These are phyloP conservation scores for Sesia apiformis DNA, from an alignment of 2,888 invertebrate species.

Conservation along the genomic window DNA sequence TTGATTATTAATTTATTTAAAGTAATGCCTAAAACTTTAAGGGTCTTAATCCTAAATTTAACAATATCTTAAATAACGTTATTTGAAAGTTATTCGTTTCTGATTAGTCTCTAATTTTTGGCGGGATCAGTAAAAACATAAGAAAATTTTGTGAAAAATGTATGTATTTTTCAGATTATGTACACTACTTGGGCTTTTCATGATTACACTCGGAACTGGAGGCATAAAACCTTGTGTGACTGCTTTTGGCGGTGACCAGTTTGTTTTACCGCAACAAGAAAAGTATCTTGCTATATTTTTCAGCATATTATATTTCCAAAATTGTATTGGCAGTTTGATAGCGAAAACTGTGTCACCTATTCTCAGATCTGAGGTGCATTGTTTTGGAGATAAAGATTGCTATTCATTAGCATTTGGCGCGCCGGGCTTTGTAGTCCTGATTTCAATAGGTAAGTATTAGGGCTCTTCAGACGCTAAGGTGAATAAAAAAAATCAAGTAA, in stretches of 20 bases:
- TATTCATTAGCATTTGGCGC: conserved; percentile 85
- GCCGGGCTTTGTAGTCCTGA: conserved; percentile 81
- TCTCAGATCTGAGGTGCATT: conserved; percentile 78
- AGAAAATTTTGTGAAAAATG: background rate
- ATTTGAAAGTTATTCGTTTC: too few species aligned
- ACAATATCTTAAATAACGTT: too few species aligned
- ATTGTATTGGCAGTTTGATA: conserved; percentile 79
- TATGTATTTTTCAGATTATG: conserved; percentile 56
- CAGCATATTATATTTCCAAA: conserved; percentile 82
- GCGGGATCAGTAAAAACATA: too few species aligned
- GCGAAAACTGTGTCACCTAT: conserved; percentile 85
- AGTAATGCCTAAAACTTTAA: too few species aligned
- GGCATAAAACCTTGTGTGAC: conserved; percentile 90
- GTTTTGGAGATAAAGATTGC: conserved; percentile 79
- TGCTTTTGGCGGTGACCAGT: conserved; percentile 89
- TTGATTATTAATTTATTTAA: too few species aligned
- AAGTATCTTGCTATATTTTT: conserved; percentile 81
- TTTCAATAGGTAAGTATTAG: conserved; percentile 75
- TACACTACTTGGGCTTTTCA: conserved; percentile 77
- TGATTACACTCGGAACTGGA: conserved; percentile 85
- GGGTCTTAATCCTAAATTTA: too few species aligned
- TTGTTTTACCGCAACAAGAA: conserved; percentile 77
- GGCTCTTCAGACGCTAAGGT: too few species aligned
- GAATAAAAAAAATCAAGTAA: too few species aligned
- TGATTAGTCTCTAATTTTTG: too few species aligned